Conservation (phyloP, 2,113 vertebrate genomes). For the Epinephelus fuscoguttatus region DNA sequence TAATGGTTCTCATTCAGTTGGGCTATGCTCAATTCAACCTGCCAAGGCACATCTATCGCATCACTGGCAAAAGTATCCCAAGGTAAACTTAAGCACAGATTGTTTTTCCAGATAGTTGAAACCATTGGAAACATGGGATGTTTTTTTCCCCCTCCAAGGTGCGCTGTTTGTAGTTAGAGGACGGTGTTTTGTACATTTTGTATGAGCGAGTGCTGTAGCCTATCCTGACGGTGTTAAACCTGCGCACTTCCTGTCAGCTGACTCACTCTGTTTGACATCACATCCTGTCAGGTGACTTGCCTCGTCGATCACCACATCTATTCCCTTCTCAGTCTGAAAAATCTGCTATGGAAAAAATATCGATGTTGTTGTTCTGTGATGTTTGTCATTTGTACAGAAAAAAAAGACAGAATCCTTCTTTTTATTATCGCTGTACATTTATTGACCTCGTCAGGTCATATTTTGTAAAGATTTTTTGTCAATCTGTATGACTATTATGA, state of each 20-base stretch:
- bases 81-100: constrained; percentile 72
- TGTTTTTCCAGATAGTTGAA: constrained; percentile 58
- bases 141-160: constrained; percentile 62
- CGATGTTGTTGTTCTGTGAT: constrained; percentile 96
- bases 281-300: constrained; percentile 76
- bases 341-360: constrained; percentile 78
- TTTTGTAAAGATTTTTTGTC: constrained; percentile 87
- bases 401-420: constrained; percentile 72
- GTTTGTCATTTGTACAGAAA: constrained; percentile 97
- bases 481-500: constrained; percentile 82
- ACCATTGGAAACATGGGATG: constrained; percentile 69
- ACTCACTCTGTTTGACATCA: constrained; percentile 91
- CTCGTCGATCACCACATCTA: constrained; percentile 60
- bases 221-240: constrained; percentile 90
- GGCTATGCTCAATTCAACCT: constrained; percentile 43
- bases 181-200: constrained; percentile 99
- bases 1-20: constrained; percentile 60
- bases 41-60: constrained; percentile 47
- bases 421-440: constrained; percentile 83
- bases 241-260: constrained; percentile 91
- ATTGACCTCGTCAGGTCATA: constrained; percentile 80
- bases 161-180: constrained; percentile 88
- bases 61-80: constrained; percentile 45
- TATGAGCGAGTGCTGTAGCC: constrained; percentile 97
- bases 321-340: constrained; percentile 66